Evolutionary conservation across 2,888 invertebrate genomes (phyloP).

Genomic region (Hedychridium roseum): DNA sequence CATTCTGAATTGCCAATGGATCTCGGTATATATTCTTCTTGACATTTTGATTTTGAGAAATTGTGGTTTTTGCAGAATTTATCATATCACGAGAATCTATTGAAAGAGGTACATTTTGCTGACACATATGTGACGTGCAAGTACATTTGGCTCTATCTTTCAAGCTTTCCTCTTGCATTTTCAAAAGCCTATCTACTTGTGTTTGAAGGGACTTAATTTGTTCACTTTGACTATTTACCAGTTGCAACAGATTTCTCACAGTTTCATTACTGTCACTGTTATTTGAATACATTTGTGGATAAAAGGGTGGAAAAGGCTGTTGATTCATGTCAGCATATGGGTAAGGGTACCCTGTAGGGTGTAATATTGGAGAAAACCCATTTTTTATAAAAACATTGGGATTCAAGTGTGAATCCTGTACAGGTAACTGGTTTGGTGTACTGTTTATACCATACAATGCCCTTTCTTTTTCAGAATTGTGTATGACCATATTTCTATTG

Average conservation of each 20-base stretch:
- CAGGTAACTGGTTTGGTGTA: no score
- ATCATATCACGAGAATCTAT: conserved; percentile 14
- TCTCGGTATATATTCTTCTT: conserved; percentile 12
- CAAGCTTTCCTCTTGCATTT: conserved; percentile 48
- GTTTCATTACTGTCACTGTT: conserved; percentile 46
- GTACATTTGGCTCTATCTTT: conserved; percentile 38
- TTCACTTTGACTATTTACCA: conserved; percentile 74
- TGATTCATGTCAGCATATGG: conserved; percentile 24
- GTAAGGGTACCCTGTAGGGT: conserved; percentile 19
- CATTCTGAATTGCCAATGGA: conserved; percentile 8
- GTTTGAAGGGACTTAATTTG: conserved; percentile 72
- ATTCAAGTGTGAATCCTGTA: neutral
- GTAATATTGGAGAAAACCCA: conserved; percentile 17
- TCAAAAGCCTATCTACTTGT: conserved; percentile 70
- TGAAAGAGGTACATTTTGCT: conserved; percentile 58
- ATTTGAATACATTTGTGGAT: conserved; percentile 22
- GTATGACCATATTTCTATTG: no score
- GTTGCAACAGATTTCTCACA: conserved; percentile 67
- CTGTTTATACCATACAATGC: no score
- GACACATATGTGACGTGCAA: conserved; percentile 38
- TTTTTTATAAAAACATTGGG: neutral
- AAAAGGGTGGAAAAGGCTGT: conserved; percentile 28
- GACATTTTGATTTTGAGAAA: conserved; percentile 9
- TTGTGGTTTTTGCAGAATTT: conserved; percentile 6
- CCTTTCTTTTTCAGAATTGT: no score